Conservation (phyloP, 2,113 vertebrate species). For the Elephantulus edwardii region DNA sequence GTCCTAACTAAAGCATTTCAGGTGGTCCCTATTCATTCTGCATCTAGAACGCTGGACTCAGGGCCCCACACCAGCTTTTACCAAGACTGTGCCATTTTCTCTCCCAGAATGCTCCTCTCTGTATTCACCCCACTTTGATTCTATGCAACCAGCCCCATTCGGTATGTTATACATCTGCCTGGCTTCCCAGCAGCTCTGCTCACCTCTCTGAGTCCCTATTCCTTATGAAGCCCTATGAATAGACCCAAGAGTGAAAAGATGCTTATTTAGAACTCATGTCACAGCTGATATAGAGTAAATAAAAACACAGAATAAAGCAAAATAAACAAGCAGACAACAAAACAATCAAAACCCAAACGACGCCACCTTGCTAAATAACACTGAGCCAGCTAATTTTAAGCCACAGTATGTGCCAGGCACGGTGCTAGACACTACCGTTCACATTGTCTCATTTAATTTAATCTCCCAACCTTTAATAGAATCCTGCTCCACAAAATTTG, state of each 20-base stretch:
- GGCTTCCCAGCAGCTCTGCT: not conserved
- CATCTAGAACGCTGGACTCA: not conserved
- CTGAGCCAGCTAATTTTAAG: not conserved
- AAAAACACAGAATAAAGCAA: not conserved
- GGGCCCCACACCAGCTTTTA: not conserved
- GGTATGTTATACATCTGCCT: not conserved
- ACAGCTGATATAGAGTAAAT: not conserved
- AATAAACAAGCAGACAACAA: not conserved
- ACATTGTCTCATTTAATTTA: slow-evolving; percentile 52
- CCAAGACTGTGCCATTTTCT: not conserved
- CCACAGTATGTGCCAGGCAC: not conserved
- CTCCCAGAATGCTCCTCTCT: not conserved
- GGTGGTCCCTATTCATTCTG: not conserved
- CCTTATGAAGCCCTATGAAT: not conserved
- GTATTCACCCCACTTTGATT: not conserved
- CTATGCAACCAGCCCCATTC: not conserved
- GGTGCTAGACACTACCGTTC: slow-evolving; percentile 3
- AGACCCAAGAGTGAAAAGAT: not conserved
- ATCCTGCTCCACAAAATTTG: slow-evolving; percentile 62
- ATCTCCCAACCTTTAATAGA: slow-evolving; percentile 50
- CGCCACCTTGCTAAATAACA: too few species aligned
- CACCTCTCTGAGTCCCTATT: not conserved
- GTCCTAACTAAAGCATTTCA: not conserved
- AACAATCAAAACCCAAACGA: too few species aligned
- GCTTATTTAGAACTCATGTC: not conserved